Conservation (phyloP, 2,888 invertebrate genomes). For the Mimachlamys varia region DNA sequence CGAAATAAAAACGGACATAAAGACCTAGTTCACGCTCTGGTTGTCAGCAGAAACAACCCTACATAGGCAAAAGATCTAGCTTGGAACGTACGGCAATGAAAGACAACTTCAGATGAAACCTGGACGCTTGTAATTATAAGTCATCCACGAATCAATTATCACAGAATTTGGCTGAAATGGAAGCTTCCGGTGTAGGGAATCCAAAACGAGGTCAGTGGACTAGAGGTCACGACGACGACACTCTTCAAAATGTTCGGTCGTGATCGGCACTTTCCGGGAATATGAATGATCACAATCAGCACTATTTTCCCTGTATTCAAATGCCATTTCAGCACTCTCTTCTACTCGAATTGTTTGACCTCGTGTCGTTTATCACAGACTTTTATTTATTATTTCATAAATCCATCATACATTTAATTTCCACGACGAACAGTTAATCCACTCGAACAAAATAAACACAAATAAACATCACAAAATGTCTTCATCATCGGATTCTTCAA, state of each 20-base stretch:
- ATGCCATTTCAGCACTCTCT: neutral
- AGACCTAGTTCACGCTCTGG: neutral
- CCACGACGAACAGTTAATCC: neutral
- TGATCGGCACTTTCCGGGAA: neutral
- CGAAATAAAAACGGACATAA: neutral
- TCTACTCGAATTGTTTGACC: neutral
- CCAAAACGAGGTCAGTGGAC: slow-evolving; percentile 4
- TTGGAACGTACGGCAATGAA: neutral
- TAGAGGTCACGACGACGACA: neutral
- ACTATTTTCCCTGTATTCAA: neutral
- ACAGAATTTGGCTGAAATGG: neutral
- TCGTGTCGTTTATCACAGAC: neutral
- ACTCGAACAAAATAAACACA: neutral
- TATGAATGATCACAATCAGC: neutral
- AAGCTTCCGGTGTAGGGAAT: neutral
- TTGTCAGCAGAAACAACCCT: neutral
- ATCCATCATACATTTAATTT: neutral
- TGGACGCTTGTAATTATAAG: neutral
- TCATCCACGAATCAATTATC: neutral
- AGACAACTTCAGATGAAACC: neutral
- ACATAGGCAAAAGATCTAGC: slow-evolving; percentile 3
- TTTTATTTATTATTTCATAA: neutral
- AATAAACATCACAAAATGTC: slow-evolving; percentile 5
- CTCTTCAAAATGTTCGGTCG: neutral
- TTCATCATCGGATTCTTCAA: slow-evolving; percentile 36